Evolutionary conservation across 2,113 vertebrate genomes (phyloP).

Genomic region (Chunga burmeisteri): DNA sequence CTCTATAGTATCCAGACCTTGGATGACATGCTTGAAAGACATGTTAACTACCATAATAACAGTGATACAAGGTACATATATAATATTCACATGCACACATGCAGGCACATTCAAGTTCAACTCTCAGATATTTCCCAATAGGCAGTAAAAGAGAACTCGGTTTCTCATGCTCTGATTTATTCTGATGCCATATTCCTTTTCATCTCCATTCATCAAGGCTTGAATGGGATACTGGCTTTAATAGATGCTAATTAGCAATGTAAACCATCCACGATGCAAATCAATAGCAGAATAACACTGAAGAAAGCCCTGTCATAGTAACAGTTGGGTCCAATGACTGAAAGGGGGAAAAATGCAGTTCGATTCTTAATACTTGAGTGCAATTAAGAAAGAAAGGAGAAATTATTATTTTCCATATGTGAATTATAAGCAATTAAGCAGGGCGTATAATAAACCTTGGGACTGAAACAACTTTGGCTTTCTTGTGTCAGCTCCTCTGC

Average conservation of each 20-base stretch:
- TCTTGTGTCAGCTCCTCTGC: not conserved
- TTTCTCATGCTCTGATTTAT: slow-evolving; percentile 25
- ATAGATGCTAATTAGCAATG: slow-evolving; percentile 35
- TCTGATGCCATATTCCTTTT: not conserved
- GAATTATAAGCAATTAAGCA: slow-evolving; percentile 26
- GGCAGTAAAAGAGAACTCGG: not conserved
- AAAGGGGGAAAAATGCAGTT: not conserved
- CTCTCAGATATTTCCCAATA: not conserved
- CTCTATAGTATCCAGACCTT: not conserved
- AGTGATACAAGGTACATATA: not conserved
- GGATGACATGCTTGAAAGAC: not conserved
- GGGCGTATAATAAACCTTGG: not conserved
- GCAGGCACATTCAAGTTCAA: not conserved
- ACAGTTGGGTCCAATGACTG: not conserved
- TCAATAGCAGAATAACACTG: not conserved
- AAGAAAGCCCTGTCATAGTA: not conserved
- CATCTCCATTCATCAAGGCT: slow-evolving; percentile 14
- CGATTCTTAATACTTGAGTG: not conserved
- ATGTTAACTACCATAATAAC: not conserved
- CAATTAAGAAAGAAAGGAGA: slow-evolving; percentile 34
- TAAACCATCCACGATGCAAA: slow-evolving; percentile 8
- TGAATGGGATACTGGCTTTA: slow-evolving; percentile 21
- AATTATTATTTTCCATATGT: slow-evolving; percentile 17
- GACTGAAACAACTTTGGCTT: not conserved
- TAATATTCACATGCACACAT: not conserved